Percentiles rank a stretch among this genome's conserved stretches.
Evolutionary conservation across 2,113 vertebrate genomes (phyloP).

Genomic region (Serinus canaria): DNA sequence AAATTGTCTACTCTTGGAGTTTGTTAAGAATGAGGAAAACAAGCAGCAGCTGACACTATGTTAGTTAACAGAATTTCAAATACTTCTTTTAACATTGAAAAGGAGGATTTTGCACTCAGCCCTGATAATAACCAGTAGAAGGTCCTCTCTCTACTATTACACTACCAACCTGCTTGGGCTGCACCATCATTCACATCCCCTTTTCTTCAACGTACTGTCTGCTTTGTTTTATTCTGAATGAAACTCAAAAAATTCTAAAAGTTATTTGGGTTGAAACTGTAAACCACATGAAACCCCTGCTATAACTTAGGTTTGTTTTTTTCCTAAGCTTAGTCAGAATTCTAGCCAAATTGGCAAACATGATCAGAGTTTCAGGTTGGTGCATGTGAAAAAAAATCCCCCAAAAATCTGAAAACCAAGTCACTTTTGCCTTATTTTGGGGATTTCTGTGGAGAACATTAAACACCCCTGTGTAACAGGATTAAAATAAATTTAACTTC

Average conservation of each 20-base stretch:
- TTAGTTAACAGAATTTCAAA: not conserved
- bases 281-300: not conserved
- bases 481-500: constrained; percentile 49
- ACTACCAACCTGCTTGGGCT: not conserved
- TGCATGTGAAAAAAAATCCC: not conserved
- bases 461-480: constrained; percentile 23
- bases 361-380: not conserved
- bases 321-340: not conserved
- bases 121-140: not conserved
- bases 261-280: not conserved
- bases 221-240: not conserved
- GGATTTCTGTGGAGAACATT: constrained; percentile 18
- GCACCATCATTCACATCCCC: not conserved
- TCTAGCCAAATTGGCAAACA: not conserved
- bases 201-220: not conserved
- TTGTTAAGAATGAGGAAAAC: not conserved
- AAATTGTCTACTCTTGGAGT: not conserved
- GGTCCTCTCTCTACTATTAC: not conserved
- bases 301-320: not conserved
- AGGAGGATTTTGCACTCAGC: not conserved
- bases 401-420: not conserved
- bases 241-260: not conserved
- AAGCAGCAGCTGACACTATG: not conserved
- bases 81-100: not conserved
- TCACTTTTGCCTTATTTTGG: not conserved